Evolutionary conservation across 30 jellyfish, hydroid and myxozoan species (phyloP).

Genomic region (Rhopilema esculentum): DNA sequence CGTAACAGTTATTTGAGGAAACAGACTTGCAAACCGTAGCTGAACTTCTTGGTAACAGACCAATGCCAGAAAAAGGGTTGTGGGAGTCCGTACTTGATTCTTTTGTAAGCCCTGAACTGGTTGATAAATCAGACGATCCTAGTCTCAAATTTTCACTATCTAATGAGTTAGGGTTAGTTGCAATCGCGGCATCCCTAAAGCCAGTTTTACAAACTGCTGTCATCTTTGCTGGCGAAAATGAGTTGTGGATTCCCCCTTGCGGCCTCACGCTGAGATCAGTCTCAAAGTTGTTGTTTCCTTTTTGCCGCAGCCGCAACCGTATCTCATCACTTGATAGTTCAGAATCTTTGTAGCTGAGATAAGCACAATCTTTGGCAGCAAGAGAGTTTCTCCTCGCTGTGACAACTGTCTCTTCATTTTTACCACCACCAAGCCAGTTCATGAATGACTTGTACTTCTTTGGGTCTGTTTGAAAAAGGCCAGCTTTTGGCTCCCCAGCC

Average conservation of each 20-base stretch:
- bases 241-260: background rate
- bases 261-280: background rate
- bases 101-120: background rate
- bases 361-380: background rate
- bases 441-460: background rate
- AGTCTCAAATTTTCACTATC: background rate
- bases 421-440: background rate
- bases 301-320: slow-evolving; percentile 2
- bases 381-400: background rate
- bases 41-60: background rate
- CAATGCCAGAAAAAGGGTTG: background rate
- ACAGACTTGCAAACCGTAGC: no score
- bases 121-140: background rate
- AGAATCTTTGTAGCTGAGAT: background rate
- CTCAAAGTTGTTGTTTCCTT: background rate
- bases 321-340: slow-evolving; percentile 27
- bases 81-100: background rate
- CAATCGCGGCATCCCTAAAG: no score
- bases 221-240: background rate
- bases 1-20: no score
- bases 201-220: no score
- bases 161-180: no score
- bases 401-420: background rate
- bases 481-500: background rate
- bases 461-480: background rate